Evolutionary conservation across 2,113 vertebrate species (phyloP), one percentile per base, ranked within the genome.

Genomic region (Cichladusa arquata): DNA sequence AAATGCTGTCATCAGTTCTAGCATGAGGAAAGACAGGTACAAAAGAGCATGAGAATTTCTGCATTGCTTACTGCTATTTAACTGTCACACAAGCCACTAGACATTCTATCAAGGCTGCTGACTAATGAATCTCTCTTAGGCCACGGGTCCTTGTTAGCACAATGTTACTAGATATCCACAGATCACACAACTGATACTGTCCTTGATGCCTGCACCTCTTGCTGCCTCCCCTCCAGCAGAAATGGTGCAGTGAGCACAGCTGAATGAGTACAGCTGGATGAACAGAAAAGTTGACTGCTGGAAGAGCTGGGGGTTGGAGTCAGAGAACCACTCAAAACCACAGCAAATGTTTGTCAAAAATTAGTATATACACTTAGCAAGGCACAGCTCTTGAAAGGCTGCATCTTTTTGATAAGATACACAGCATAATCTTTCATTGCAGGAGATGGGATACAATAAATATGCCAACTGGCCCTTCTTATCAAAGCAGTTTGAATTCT

Each of bases 401-500:
- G 96, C 86, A 83, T 92, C 90, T 67, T 90, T 90, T 86, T 72
- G 90, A 92, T 93, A 92, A 95, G 60, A 86, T 92, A 84, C 54
- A 67, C 15, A n/a, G 57, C 67, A 95, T 64, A 92, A 88, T 83
- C 88, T 86, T 90, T 81, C 57, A 90, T 51, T 88, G 82, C 91
- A 90, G 76, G 76, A 90, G 88, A 66, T 81, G 80, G 82, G 40
- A 90, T 84, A 86, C 80, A 90, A 93, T 74, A 92, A 91, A 96
- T 88, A 62, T 4, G 8, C 71, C 76, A 93, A 81, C 79, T 88
- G 92, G 51, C 56, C 40, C 66, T 95, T 86, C 88, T 94, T 94
- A 83, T 90, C 94, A 78, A 34, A 12, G 61, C 44, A 81, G 79
- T 71, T n/a, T 87, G 80, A 90, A 42, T 72, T 92, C 66, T 90